These are phyloP conservation scores for Caenorhabditis latens DNA, from an alignment of 1,140 invertebrate genomes.

Conservation along the genomic window DNA sequence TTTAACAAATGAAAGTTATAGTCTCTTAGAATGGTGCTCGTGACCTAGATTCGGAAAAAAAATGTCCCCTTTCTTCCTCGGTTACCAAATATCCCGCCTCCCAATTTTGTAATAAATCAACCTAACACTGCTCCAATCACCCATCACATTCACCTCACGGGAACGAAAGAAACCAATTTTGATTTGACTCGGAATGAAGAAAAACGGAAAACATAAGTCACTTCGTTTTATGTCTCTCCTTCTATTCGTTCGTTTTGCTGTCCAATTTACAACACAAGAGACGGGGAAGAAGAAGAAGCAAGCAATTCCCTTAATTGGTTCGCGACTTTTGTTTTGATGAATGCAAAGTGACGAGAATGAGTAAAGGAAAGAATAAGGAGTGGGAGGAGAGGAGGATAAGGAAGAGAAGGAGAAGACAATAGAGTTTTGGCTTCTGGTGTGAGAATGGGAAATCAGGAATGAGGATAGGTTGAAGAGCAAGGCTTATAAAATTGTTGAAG, in stretches of 20 bases:
- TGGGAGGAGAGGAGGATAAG: not conserved
- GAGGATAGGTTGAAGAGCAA: too few species aligned
- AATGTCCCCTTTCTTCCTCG: too few species aligned
- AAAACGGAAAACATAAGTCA: slow-evolving; percentile 2
- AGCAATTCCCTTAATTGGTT: slow-evolving; percentile 20
- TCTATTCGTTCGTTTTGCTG: not conserved
- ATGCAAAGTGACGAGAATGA: not conserved
- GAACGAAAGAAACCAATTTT: too few species aligned
- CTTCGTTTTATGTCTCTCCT: not conserved
- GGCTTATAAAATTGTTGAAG: too few species aligned
- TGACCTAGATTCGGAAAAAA: too few species aligned
- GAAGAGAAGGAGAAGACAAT: not conserved
- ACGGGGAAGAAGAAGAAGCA: not conserved
- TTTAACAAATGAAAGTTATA: too few species aligned
- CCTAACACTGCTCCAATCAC: too few species aligned
- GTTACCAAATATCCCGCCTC: too few species aligned
- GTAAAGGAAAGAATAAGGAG: not conserved
- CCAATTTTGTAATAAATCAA: too few species aligned
- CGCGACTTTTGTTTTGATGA: slow-evolving; percentile 13
- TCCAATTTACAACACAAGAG: not conserved
- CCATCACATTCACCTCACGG: too few species aligned
- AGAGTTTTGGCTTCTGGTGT: not conserved
- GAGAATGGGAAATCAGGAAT: too few species aligned
- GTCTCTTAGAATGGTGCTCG: too few species aligned
- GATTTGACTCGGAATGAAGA: not conserved